Evolutionary conservation across 2,888 invertebrate genomes (phyloP), one percentile per base, ranked within the genome.

Genomic region (Philhelius pedissequus): DNA sequence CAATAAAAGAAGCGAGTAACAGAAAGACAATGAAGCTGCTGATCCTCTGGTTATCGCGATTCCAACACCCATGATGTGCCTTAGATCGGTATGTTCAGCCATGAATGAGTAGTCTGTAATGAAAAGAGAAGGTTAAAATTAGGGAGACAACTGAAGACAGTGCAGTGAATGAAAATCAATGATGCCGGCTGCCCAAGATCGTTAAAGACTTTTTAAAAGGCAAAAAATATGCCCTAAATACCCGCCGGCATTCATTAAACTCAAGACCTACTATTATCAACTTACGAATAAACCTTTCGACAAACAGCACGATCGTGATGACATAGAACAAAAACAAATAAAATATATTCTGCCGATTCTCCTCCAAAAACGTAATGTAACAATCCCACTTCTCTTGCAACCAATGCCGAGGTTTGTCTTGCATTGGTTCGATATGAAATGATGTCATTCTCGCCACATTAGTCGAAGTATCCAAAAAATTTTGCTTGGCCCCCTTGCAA

Each of bases 41-140:
- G 98, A 97, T 18, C 98, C 98, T 90, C 98, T 93, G 0, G 98
- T 98, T 87, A 98, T 97, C 7, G 98, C 98, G 62, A 98, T 98
- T 0, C 98, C 98, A 2, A 97, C 97, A 1, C 98, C 98, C 98
- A 99, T 98, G 50, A 99, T 98, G 89, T 98, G 97, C 1, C 98
- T 93, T 87, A 99, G 92, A 91, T 99, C 98, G 25, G 97, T 95
- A 91, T 98, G 98, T 89, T 99, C 98, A 0, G 97, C 95, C 96
- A 98, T 97, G 91, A 98, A 98, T 0, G 98, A 97, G 90, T 98
- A 98, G 92, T 98, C 96, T 96, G 89, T 8, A 4, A 2, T 91
- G 80, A 20, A 4, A 15, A 13, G n/a, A 8, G n/a, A n/a, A 1
- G 9, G 8, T 38, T 8, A 7, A 18, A 52, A 27, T n/a, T 7